A percentile compares a stretch with the other conserved stretches of the same genome.
phyloP scores from a whole-genome alignment of 2,797 vertebrate genomes.

The Chaetophractus vellerosus region DNA sequence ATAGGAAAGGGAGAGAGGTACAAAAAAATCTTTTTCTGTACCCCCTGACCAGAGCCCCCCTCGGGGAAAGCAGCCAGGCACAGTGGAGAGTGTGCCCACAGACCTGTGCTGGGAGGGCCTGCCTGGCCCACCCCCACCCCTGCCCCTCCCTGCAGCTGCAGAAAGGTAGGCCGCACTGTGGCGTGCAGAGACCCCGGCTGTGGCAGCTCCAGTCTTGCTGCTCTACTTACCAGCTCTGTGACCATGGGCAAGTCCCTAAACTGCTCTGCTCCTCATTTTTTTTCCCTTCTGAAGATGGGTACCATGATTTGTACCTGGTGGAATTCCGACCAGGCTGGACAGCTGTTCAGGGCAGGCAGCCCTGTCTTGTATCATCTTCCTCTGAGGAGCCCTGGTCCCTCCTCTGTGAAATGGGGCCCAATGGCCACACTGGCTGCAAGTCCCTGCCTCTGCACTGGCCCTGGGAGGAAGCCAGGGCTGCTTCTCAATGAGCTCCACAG shows the following conservation, averaged over 20 bases:
- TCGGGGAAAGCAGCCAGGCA: not conserved
- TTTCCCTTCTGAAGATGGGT: not conserved
- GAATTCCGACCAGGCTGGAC: not conserved
- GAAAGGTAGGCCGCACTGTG: not conserved
- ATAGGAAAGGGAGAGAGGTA: not conserved
- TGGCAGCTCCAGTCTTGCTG: fast-evolving
- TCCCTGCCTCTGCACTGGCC: too few species aligned
- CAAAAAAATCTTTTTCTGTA: not conserved
- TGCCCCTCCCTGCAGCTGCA: not conserved
- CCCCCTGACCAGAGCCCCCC: not conserved
- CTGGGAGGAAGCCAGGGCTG: not conserved
- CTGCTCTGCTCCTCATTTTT: not conserved
- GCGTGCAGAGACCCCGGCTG: not conserved
- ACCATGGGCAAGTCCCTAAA: not conserved
- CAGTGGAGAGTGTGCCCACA: fast-evolving
- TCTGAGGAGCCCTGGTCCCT: not conserved
- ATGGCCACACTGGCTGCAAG: too few species aligned
- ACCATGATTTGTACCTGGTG: not conserved
- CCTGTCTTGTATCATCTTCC: not conserved
- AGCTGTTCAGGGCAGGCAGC: not conserved
- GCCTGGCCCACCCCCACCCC: too few species aligned
- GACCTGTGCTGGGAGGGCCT: not conserved
- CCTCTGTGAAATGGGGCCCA: not conserved
- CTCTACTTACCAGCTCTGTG: not conserved
- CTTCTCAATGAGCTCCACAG: not conserved